Conservation (phyloP, 2,113 vertebrate species). For the Lutjanus erythropterus region DNA sequence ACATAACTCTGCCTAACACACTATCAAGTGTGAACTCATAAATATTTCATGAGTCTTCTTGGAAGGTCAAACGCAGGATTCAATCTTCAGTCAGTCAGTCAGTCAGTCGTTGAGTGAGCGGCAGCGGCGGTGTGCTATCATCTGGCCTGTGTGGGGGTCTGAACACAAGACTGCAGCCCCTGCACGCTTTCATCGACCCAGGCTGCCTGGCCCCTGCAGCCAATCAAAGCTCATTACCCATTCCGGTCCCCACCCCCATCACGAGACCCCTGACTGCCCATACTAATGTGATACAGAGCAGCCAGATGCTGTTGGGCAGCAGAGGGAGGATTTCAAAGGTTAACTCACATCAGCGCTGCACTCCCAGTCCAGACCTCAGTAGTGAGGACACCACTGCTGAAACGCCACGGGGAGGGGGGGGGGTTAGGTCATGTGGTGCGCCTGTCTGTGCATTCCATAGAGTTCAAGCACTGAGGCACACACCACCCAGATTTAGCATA, state of each 20-base stretch:
- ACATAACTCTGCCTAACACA: slow-evolving; percentile 48
- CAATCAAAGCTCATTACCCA: slow-evolving; percentile 68
- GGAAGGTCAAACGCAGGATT: slow-evolving; percentile 74
- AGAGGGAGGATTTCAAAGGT: slow-evolving; percentile 56
- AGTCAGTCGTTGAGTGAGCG: slow-evolving; percentile 13
- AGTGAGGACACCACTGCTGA: slow-evolving; percentile 38
- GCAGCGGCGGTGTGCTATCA: slow-evolving; percentile 27
- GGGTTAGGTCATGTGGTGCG: slow-evolving; percentile 28
- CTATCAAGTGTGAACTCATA: slow-evolving; percentile 64
- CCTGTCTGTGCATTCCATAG: slow-evolving; percentile 29
- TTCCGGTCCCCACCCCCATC: slow-evolving; percentile 60
- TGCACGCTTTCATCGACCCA: slow-evolving; percentile 52
- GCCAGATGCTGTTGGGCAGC: slow-evolving; percentile 57
- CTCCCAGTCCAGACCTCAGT: slow-evolving; percentile 35
- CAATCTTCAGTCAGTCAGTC: slow-evolving; percentile 47
- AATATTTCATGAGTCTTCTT: slow-evolving; percentile 65
- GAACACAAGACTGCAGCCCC: slow-evolving; percentile 37
- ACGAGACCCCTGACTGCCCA: slow-evolving; percentile 50
- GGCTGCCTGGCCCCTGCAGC: slow-evolving; percentile 47
- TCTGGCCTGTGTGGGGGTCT: slow-evolving; percentile 31
- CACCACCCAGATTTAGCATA: slow-evolving; percentile 46
- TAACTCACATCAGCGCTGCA: slow-evolving; percentile 43
- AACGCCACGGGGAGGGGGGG: background rate
- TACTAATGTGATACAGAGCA: slow-evolving; percentile 53
- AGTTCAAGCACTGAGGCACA: slow-evolving; percentile 19